Evolutionary conservation across 2,797 vertebrate species (phyloP).

Genomic region (Rhynchotus rufescens): DNA sequence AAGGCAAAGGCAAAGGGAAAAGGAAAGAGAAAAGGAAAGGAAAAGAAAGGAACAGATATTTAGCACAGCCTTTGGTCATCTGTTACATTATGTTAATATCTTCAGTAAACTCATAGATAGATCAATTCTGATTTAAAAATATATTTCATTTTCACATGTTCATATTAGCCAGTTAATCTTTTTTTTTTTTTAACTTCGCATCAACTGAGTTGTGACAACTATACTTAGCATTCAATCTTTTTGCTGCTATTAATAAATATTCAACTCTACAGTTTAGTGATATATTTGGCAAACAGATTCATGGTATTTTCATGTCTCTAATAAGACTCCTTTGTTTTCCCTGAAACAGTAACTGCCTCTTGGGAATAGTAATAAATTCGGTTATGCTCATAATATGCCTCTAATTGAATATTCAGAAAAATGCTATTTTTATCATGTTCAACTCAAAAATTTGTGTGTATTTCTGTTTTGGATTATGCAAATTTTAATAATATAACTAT

Average conservation of each 20-base stretch:
- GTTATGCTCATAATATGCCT: constrained; percentile 36
- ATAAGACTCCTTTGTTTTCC: constrained; percentile 41
- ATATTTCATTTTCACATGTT: not conserved
- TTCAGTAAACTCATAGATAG: not conserved
- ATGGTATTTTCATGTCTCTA: constrained; percentile 33
- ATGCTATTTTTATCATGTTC: not conserved
- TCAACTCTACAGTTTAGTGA: constrained; percentile 11
- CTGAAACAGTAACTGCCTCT: constrained; percentile 51
- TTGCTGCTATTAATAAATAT: constrained; percentile 47
- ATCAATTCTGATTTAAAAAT: not conserved
- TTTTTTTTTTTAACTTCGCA: constrained; percentile 11
- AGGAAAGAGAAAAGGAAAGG: too few species aligned
- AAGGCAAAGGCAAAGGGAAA: too few species aligned
- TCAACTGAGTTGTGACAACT: not conserved
- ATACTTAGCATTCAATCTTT: constrained; percentile 29
- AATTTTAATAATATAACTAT: not conserved
- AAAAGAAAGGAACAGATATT: not conserved
- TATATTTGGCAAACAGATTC: constrained; percentile 56
- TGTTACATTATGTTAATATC: not conserved
- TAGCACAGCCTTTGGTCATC: not conserved
- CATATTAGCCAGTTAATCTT: not conserved
- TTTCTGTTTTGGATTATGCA: not conserved
- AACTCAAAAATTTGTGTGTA: not conserved
- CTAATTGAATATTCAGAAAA: constrained; percentile 22
- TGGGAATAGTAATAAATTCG: constrained; percentile 58